Base-by-base conservation (phyloP, 2,888 invertebrate species). In the Metacarcinus magister region DNA sequence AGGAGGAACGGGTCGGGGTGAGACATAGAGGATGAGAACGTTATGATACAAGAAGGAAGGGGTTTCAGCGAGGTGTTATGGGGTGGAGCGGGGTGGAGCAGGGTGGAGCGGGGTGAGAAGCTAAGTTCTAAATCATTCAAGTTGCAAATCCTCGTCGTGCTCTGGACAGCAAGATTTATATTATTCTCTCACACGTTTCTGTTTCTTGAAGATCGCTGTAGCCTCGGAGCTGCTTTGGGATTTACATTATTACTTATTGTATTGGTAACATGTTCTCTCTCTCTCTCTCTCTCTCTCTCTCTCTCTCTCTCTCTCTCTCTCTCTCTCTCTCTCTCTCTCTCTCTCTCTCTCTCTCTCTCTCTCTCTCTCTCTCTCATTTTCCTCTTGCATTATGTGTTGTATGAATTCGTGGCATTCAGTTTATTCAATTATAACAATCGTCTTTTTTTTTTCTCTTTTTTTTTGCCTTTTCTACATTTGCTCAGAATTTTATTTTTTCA, bases 131-230 rank as follows among this genome's bases (percentile, higher is more conserved):
- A 32, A 82, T 82, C 32, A 82, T 82, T 82, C 82, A 82, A 5
- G 32, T 32, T 32, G 8, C 82, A 32, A 82, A 82, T 23, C 82
- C 82, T 82, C 82, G 32, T 32, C 82, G 32, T 13, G 82, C 10
- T 32, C 32, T 32, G 54, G 82, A 67, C 67, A 67, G 23, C 67
- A 32, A 32, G 82, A 82, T 32, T 13, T 13, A 32, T 32, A 32
- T 82, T 82, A 82, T 82, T 82, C 32, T 82, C 19, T 82, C 82
- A 82, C 82, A 82, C 82, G 32, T 32, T 82, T 82, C 32, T 32
- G 32, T 82, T 82, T 82, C 82, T 82, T 82, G 82, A 82, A 32
- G 10, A 82, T 82, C 82, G 32, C 32, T 32, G 82, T 8, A 32
- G 82, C 82, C 67, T 67, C 67, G 23, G 19, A 7, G 19, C 19